phyloP scores from a whole-genome alignment of 2,797 vertebrate species.

The Denticeps clupeoides region DNA sequence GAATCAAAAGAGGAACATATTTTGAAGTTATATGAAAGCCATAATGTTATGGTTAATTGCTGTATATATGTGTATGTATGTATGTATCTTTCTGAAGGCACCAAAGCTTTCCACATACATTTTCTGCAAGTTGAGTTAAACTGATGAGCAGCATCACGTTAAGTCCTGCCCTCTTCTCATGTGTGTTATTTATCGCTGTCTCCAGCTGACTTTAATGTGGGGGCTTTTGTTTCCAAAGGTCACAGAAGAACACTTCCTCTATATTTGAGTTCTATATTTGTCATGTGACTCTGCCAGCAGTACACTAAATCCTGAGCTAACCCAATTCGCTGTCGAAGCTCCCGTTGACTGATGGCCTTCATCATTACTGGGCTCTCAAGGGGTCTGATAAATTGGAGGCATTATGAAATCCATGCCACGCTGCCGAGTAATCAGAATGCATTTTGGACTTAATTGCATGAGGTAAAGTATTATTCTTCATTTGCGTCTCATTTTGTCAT shows the following conservation, averaged over 20 bases:
- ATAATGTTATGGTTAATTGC: no score
- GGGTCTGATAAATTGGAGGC: conserved; percentile 43
- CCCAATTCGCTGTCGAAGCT: conserved; percentile 27
- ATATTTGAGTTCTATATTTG: conserved; percentile 2
- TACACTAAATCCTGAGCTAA: conserved; percentile 23
- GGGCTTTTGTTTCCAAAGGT: not conserved
- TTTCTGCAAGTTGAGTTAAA: no score
- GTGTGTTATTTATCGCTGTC: not conserved
- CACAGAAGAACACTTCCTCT: not conserved
- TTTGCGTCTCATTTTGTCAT: conserved; percentile 54
- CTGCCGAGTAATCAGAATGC: conserved; percentile 53
- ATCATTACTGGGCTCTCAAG: conserved; percentile 48
- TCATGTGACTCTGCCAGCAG: conserved; percentile 3
- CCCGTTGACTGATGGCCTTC: conserved; percentile 52
- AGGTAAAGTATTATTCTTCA: conserved; percentile 54
- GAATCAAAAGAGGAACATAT: no score
- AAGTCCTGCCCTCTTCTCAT: not conserved
- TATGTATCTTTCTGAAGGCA: no score
- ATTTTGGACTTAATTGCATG: conserved; percentile 57
- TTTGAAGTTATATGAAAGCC: no score
- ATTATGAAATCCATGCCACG: conserved; percentile 50
- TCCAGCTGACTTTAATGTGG: not conserved
- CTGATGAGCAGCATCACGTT: no score
- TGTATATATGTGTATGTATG: not conserved
- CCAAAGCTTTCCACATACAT: no score